Evolutionary conservation across 2,888 invertebrate species (phyloP).

Genomic region (Heteromurus nitidus): DNA sequence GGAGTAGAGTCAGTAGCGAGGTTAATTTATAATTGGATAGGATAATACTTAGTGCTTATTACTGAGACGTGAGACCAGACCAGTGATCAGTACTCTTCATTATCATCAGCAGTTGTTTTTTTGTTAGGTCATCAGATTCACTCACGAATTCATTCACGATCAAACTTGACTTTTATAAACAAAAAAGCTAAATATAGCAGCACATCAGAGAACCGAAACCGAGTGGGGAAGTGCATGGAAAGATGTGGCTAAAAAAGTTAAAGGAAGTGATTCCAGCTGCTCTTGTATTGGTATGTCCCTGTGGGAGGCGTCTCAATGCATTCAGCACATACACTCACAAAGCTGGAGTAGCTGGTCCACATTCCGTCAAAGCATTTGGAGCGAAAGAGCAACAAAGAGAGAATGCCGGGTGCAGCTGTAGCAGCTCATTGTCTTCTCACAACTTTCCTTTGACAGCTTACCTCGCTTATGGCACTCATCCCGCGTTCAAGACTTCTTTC

Average conservation of each 20-base stretch:
- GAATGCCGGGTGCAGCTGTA: conserved; percentile 23
- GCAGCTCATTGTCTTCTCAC: conserved; percentile 12
- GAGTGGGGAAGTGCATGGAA: no score
- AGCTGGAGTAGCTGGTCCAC: background rate
- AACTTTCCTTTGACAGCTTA: conserved; percentile 29
- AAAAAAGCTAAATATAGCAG: no score
- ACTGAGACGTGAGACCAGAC: no score
- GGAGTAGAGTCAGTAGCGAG: no score
- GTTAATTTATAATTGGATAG: no score
- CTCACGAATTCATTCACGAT: no score
- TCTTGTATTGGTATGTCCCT: conserved; percentile 11
- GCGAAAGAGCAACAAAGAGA: background rate
- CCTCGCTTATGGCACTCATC: conserved; percentile 36
- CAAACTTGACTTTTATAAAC: no score
- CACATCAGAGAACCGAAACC: no score
- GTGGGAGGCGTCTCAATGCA: conserved; percentile 19
- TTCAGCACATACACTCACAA: background rate
- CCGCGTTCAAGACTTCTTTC: conserved; percentile 41
- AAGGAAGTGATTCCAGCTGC: conserved; percentile 14
- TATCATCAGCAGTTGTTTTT: no score
- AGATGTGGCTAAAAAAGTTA: conserved; percentile 20
- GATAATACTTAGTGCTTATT: no score
- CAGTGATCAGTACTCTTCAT: no score
- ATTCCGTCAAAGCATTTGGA: background rate
- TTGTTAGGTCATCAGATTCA: no score